phyloP scores from a whole-genome alignment of 2,797 vertebrate genomes.

The Sorex maritimensis region DNA sequence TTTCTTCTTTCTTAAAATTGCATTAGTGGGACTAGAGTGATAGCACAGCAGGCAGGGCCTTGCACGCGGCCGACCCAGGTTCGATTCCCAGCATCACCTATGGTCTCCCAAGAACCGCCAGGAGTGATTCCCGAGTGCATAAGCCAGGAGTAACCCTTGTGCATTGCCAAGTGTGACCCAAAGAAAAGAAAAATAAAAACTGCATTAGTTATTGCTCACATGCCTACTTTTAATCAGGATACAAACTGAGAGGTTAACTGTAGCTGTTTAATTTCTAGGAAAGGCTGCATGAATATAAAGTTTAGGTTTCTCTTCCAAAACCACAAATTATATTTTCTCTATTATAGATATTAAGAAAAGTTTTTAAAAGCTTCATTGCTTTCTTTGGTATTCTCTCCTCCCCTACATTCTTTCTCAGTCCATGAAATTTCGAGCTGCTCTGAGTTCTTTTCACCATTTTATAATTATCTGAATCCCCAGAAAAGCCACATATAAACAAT shows the following conservation, averaged over 20 bases:
- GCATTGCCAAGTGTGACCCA: no score
- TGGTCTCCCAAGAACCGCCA: no score
- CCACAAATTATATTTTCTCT: slow-evolving; percentile 41
- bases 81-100: no score
- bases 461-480: neutral
- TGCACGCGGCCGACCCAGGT: no score
- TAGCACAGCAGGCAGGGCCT: no score
- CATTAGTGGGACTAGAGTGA: neutral
- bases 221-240: neutral
- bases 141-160: no score
- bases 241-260: neutral
- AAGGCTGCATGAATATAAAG: slow-evolving; percentile 24
- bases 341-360: neutral
- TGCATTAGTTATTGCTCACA: slow-evolving; percentile 39
- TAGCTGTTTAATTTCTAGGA: slow-evolving; percentile 29
- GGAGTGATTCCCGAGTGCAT: no score
- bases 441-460: slow-evolving; percentile 45
- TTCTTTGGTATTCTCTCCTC: neutral
- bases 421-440: neutral
- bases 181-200: neutral
- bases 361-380: neutral
- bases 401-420: slow-evolving; percentile 11
- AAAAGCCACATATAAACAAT: slow-evolving; percentile 52
- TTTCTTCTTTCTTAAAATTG: slow-evolving; percentile 57
- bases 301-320: slow-evolving; percentile 6